phyloP scores from a whole-genome alignment of 2,888 invertebrate genomes.

The Drosophila anomalata region DNA sequence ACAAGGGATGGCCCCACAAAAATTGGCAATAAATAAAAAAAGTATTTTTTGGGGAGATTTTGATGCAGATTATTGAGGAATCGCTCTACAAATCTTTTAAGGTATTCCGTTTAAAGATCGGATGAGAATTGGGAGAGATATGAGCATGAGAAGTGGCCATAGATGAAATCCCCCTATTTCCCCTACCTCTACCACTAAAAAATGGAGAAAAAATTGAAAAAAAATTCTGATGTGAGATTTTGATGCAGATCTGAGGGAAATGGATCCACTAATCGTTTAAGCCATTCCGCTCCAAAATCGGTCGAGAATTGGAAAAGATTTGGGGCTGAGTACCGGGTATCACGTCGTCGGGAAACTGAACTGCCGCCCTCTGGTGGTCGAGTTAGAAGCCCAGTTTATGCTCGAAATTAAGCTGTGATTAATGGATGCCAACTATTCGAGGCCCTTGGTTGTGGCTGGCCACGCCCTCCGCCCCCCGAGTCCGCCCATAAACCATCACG shows the following conservation, averaged over 20 bases:
- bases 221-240: too few relatives aligned
- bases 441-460: background rate
- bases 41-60: background rate
- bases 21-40: background rate
- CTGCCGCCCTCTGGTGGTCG: background rate
- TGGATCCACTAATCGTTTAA: too few relatives aligned
- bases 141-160: too few relatives aligned
- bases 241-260: too few relatives aligned
- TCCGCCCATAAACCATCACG: slow-evolving; percentile 31
- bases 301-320: too few relatives aligned
- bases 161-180: too few relatives aligned
- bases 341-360: background rate
- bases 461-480: background rate
- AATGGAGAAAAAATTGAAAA: too few relatives aligned
- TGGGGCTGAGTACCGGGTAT: background rate
- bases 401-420: background rate
- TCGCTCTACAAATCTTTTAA: background rate
- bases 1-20: background rate
- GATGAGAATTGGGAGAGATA: background rate
- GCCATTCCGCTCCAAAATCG: too few relatives aligned
- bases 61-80: background rate
- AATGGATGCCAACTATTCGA: slow-evolving; percentile 14
- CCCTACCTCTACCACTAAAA: too few relatives aligned
- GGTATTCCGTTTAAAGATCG: background rate
- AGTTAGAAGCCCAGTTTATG: background rate